These are phyloP conservation scores for Tachuris rubrigastra DNA, from an alignment of 2,113 vertebrate genomes.

Conservation along the genomic window DNA sequence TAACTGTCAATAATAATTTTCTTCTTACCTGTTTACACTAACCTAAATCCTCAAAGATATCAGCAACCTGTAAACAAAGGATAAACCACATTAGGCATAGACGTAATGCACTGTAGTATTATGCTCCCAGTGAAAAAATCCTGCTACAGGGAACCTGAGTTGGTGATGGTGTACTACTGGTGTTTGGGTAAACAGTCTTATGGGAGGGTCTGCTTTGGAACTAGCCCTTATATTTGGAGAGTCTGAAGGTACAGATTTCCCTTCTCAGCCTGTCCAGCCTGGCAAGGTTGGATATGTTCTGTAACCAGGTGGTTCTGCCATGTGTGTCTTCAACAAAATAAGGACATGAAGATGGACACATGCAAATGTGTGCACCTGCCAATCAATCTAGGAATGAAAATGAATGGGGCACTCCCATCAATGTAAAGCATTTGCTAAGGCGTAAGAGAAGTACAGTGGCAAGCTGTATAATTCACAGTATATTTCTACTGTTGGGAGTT, in stretches of 20 bases:
- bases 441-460: neutral
- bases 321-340: neutral
- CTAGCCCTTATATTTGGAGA: neutral
- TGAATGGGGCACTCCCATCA: neutral
- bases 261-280: neutral
- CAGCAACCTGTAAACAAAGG: conserved; percentile 37
- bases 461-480: neutral
- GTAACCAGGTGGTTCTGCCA: neutral
- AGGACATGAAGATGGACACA: neutral
- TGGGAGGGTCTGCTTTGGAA: neutral
- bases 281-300: neutral
- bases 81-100: conserved; percentile 14
- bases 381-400: neutral
- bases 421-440: neutral
- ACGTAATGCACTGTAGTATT: neutral
- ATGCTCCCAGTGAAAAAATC: neutral
- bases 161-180: neutral
- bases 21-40: conserved; percentile 11
- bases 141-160: neutral
- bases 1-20: neutral
- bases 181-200: neutral
- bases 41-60: conserved; percentile 23
- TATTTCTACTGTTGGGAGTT: neutral
- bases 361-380: rapidly evolving
- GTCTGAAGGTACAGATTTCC: neutral